Conservation (phyloP, 2,113 vertebrate genomes). For the Callipepla californica region DNA sequence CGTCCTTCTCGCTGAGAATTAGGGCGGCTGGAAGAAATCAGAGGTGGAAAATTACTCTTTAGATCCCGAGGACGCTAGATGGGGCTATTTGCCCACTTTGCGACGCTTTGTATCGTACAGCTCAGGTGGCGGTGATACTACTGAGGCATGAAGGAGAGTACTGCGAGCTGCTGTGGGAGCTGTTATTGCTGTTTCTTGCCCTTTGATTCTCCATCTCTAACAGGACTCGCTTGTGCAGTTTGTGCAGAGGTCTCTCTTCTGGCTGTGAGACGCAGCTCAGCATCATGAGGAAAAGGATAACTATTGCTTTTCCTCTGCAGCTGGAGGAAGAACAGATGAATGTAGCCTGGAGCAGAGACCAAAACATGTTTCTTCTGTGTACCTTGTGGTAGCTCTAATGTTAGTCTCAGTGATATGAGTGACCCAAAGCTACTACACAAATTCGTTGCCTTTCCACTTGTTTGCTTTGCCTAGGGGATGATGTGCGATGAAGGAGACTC, state of each 20-base stretch:
- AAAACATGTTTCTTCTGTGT: neutral
- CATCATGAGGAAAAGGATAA: neutral
- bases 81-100: slow-evolving; percentile 76
- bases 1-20: neutral
- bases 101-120: neutral
- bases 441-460: neutral
- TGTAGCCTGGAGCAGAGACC: neutral
- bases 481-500: neutral
- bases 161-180: neutral
- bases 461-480: neutral
- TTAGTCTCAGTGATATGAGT: neutral
- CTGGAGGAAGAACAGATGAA: neutral
- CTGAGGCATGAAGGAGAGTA: rapidly evolving
- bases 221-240: neutral
- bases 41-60: neutral
- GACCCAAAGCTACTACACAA: neutral
- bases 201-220: rapidly evolving
- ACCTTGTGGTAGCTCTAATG: neutral
- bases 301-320: neutral
- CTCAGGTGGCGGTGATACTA: neutral
- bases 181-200: neutral
- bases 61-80: slow-evolving; percentile 69
- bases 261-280: neutral
- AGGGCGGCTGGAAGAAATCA: neutral
- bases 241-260: neutral